These are phyloP conservation scores for Botia kubotai DNA, from an alignment of 2,797 vertebrate species.

Conservation along the genomic window DNA sequence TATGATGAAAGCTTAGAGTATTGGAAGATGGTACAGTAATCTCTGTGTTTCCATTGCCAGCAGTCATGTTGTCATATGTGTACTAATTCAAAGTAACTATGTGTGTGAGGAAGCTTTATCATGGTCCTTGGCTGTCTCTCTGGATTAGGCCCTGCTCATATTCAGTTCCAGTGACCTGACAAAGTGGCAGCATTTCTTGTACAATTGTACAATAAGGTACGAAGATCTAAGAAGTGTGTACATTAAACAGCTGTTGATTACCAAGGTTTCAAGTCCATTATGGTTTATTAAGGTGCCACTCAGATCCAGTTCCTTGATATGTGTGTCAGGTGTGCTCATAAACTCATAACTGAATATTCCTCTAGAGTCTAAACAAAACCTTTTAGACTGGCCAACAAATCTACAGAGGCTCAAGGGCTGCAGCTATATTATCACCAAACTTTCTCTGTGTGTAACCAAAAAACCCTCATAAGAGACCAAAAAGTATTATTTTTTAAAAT, in stretches of 20 bases:
- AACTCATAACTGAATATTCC: slow-evolving; percentile 73
- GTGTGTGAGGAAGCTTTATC: slow-evolving; percentile 1
- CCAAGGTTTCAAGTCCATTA: slow-evolving; percentile 80
- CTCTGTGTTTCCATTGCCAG: not conserved
- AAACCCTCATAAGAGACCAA: slow-evolving; percentile 68
- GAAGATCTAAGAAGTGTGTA: not conserved
- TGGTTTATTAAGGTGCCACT: slow-evolving; percentile 79
- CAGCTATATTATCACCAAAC: slow-evolving; percentile 72
- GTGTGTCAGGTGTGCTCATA: slow-evolving; percentile 59
- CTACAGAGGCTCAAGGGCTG: slow-evolving; percentile 72
- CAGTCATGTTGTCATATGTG: not conserved
- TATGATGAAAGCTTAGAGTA: not conserved
- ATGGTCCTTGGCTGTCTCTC: not conserved
- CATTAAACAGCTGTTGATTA: slow-evolving; percentile 60
- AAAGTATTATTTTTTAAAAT: not conserved
- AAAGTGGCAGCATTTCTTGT: slow-evolving; percentile 88
- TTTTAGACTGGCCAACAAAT: slow-evolving; percentile 77
- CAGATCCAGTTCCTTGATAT: slow-evolving; percentile 82
- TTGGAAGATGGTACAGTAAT: not conserved
- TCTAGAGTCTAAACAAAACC: slow-evolving; percentile 69
- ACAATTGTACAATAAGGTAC: slow-evolving; percentile 53
- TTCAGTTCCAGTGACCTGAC: slow-evolving; percentile 73
- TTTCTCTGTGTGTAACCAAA: slow-evolving; percentile 52
- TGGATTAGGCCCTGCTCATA: slow-evolving; percentile 65
- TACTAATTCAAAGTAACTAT: not conserved